These are phyloP conservation scores for Microvelia longipes DNA, from an alignment of 1,140 invertebrate genomes.

Conservation along the genomic window DNA sequence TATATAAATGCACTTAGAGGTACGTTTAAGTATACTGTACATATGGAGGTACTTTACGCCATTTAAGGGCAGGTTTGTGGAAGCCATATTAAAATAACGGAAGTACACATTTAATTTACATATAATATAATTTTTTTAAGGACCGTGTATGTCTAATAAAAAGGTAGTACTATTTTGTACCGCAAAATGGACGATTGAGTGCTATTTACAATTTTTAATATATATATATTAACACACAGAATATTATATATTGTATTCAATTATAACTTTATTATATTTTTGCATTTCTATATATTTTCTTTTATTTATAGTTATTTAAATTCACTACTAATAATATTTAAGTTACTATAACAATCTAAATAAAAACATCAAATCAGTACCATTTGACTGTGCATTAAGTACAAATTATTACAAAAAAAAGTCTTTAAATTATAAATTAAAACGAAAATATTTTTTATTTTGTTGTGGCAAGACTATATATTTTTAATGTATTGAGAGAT, in stretches of 20 bases:
- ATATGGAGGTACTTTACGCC: neutral
- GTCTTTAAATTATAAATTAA: too few relatives aligned
- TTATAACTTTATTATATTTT: neutral
- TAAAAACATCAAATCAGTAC: too few relatives aligned
- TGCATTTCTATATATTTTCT: neutral
- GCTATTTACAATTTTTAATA: neutral
- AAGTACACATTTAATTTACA: constrained; percentile 1
- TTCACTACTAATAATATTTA: too few relatives aligned
- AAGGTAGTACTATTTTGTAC: constrained; percentile 3
- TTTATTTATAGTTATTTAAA: constrained; percentile 2
- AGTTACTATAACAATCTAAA: too few relatives aligned
- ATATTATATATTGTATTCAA: neutral
- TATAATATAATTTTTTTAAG: too few relatives aligned
- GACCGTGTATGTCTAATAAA: too few relatives aligned
- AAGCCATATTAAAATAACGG: constrained; percentile 10
- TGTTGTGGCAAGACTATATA: too few relatives aligned
- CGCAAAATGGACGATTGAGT: constrained; percentile 10
- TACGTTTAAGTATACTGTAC: constrained; percentile 6
- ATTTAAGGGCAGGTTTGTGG: constrained; percentile 7
- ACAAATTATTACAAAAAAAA: too few relatives aligned
- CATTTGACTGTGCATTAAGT: too few relatives aligned
- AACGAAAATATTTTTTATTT: too few relatives aligned
- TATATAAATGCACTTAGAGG: constrained; percentile 14
- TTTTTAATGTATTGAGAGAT: too few relatives aligned
- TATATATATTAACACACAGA: neutral